phyloP scores from a whole-genome alignment of 1,140 invertebrate genomes.

The Drosophila kohkoa region DNA sequence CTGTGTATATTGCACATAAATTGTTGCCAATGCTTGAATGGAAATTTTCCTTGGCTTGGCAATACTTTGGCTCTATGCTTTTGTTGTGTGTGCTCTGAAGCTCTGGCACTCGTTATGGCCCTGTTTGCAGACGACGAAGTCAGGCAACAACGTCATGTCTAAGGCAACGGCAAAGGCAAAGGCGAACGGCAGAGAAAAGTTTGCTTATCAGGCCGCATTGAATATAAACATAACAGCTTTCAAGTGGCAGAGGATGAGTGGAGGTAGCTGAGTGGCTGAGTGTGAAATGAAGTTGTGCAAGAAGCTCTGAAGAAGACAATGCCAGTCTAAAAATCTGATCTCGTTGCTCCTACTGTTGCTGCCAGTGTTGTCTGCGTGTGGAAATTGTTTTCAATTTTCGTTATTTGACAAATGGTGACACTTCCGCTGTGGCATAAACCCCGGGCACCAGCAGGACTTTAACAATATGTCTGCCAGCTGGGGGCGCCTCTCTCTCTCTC shows the following conservation, averaged over 20 bases:
- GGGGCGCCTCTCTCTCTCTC: constrained; percentile 12
- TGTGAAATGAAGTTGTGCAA: constrained; percentile 60
- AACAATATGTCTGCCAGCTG: constrained; percentile 71
- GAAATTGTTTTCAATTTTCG: constrained; percentile 84
- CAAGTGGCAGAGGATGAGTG: neutral
- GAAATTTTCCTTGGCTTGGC: constrained; percentile 60
- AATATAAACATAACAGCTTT: constrained; percentile 52
- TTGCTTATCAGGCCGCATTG: constrained; percentile 58
- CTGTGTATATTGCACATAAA: constrained; percentile 31
- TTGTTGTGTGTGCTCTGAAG: neutral
- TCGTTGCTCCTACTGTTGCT: constrained; percentile 26
- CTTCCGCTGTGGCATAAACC: constrained; percentile 77
- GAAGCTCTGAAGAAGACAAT: constrained; percentile 59
- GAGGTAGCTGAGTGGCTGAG: constrained; percentile 11
- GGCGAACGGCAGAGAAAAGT: constrained; percentile 38
- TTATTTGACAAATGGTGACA: constrained; percentile 85
- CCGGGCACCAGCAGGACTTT: constrained; percentile 61
- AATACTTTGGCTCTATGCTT: constrained; percentile 7
- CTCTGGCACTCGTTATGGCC: constrained; percentile 42
- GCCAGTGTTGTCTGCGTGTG: constrained; percentile 43
- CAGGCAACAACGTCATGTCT: no score
- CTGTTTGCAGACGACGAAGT: constrained; percentile 31
- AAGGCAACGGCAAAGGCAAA: neutral
- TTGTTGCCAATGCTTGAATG: constrained; percentile 59
- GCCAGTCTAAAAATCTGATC: constrained; percentile 54